Conservation (phyloP, 1,140 invertebrate species). For the Papilio glaucus region DNA sequence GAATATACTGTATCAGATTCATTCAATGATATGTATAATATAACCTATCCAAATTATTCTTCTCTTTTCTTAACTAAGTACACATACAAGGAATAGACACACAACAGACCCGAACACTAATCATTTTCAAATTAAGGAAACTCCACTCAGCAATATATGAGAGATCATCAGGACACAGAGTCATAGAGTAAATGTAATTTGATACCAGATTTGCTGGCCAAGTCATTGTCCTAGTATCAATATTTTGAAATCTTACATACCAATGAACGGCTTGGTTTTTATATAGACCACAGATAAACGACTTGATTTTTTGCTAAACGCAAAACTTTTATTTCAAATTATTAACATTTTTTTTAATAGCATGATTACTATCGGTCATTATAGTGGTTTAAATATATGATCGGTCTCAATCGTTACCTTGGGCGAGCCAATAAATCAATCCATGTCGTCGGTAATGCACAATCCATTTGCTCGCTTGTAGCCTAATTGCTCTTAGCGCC, state of each 20-base stretch:
- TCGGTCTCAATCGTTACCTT: constrained; percentile 54
- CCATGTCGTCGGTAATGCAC: constrained; percentile 78
- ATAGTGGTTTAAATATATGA: constrained; percentile 23
- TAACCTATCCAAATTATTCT: neutral
- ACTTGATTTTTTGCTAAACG: too few relatives aligned
- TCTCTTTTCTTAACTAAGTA: neutral
- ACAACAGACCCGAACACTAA: too few relatives aligned
- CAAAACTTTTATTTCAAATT: too few relatives aligned
- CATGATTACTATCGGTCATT: constrained; percentile 4
- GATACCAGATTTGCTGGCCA: too few relatives aligned
- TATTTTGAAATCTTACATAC: too few relatives aligned
- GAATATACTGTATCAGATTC: neutral
- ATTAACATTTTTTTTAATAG: constrained; percentile 15
- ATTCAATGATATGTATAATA: neutral
- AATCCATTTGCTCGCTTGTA: constrained; percentile 80
- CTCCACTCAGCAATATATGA: too few relatives aligned
- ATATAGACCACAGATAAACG: too few relatives aligned
- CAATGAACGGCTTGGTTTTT: too few relatives aligned
- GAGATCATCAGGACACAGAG: too few relatives aligned
- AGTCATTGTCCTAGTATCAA: too few relatives aligned
- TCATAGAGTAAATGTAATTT: too few relatives aligned
- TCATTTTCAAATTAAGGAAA: too few relatives aligned
- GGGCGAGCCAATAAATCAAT: constrained; percentile 78
- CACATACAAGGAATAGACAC: neutral
- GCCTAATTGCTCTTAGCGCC: constrained; percentile 80